Base-by-base conservation (phyloP, 2,113 vertebrate genomes). In the Lophius piscatorius region DNA sequence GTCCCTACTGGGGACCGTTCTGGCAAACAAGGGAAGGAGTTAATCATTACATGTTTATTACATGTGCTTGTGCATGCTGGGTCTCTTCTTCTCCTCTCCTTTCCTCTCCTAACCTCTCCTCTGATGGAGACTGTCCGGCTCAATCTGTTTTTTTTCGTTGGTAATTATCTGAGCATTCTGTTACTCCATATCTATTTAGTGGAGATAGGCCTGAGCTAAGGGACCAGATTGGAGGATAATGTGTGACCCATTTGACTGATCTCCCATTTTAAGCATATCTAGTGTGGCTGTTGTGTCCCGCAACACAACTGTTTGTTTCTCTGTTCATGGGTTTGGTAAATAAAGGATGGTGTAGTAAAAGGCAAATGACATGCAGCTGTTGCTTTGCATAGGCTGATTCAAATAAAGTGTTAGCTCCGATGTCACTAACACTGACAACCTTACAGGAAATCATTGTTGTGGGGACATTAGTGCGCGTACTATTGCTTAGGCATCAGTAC, bases 151-250 rank as follows among this genome's bases (percentile, higher is more conserved):
- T 62, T 61, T 49, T 54, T 56, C 54, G 23, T 47, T 46, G 50
- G 35, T 76, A 68, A 78, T 78, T 78, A 76, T 63, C 58, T 65
- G 49, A 29, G 24, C 21, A 20, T 35, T 35, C 63, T 68, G 70
- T 75, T 55, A 55, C 56, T 70, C 52, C 41, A 56, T 51, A 66
- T 77, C 52, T 72, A 51, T 68, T 65, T 76, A 59, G 48, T 39
- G 23, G 20, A 45, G 70, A 63, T 62, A 34, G 12, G n/a, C 42
- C 51, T 23, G 31, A 45, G 33, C 22, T 41, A 12, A 54, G 28
- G 17, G 35, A 34, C 10, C 1, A 8, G 63, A 41, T 14, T 20
- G 38, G 22, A 47, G 40, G 50, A 59, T 79, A 67, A 64, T 55
- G 51, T 69, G 57, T 66, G 40, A 48, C 38, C 46, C n/a, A 23